Evolutionary conservation across 2,113 vertebrate genomes (phyloP).

Genomic region (Triplophysa dalaica): DNA sequence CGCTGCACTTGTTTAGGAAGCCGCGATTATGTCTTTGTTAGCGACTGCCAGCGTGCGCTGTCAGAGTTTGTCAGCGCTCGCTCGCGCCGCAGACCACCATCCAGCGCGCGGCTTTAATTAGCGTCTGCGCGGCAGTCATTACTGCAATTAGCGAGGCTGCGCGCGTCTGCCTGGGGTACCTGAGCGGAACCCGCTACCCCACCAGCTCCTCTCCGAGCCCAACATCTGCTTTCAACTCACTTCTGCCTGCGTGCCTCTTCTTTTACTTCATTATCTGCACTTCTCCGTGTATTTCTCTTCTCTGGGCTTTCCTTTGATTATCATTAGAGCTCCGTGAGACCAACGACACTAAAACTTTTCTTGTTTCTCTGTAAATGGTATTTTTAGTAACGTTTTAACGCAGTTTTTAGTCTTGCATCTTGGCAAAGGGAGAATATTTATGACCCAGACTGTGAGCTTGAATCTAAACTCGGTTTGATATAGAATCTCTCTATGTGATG

Average conservation of each 20-base stretch:
- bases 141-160: constrained; percentile 57
- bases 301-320: constrained; percentile 15
- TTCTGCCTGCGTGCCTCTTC: constrained; percentile 16
- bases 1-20: constrained; percentile 22
- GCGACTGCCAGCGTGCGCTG: constrained; percentile 46
- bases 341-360: background rate
- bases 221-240: constrained; percentile 54
- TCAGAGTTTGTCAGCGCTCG: constrained; percentile 50
- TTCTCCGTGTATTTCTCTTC: constrained; percentile 45
- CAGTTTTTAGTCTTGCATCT: no score
- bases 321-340: background rate
- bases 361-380: background rate
- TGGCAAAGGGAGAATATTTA: no score
- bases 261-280: constrained; percentile 51
- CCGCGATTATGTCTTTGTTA: constrained; percentile 53
- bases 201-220: constrained; percentile 47
- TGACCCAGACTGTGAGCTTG: no score
- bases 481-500: no score
- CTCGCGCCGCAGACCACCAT: constrained; percentile 45
- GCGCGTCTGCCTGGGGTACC: constrained; percentile 57
- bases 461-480: no score
- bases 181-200: constrained; percentile 43
- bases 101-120: constrained; percentile 57
- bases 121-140: constrained; percentile 58
- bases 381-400: background rate